These are phyloP conservation scores for Anthrax anthrax DNA, from an alignment of 2,888 invertebrate genomes.

Conservation along the genomic window DNA sequence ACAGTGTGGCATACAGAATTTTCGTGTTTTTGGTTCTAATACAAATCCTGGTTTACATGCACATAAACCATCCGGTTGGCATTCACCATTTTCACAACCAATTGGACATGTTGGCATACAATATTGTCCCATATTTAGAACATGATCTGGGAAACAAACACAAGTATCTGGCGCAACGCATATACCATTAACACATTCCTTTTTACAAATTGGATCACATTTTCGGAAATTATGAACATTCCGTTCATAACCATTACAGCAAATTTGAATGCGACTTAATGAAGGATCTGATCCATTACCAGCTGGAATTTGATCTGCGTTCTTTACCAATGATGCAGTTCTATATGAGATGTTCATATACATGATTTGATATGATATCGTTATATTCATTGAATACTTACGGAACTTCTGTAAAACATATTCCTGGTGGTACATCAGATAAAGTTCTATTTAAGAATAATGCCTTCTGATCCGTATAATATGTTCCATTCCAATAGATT, in stretches of 20 bases:
- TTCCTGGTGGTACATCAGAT: conserved; percentile 26
- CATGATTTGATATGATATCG: background rate
- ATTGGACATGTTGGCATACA: conserved; percentile 55
- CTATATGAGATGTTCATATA: conserved; percentile 16
- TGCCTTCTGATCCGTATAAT: conserved; percentile 24
- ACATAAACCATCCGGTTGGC: conserved; percentile 45
- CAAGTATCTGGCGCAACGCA: conserved; percentile 49
- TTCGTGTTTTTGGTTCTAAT: conserved; percentile 25
- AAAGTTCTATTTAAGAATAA: conserved; percentile 31
- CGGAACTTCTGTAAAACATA: conserved; percentile 33
- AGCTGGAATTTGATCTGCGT: conserved; percentile 10
- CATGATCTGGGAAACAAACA: conserved; percentile 40
- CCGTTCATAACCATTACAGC: conserved; percentile 56
- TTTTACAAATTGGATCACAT: conserved; percentile 35
- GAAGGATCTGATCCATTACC: conserved; percentile 39
- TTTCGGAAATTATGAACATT: conserved; percentile 40
- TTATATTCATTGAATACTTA: conserved; percentile 19
- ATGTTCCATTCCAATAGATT: conserved; percentile 8
- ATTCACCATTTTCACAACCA: conserved; percentile 51
- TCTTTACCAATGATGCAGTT: conserved; percentile 23
- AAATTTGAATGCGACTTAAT: conserved; percentile 49
- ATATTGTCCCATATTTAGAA: conserved; percentile 38
- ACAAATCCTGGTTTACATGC: conserved; percentile 37
- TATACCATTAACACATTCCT: conserved; percentile 37
- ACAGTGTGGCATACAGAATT: conserved; percentile 43